Percentiles rank a stretch among this genome's conserved stretches.
Evolutionary conservation across 2,113 vertebrate species (phyloP).

Genomic region (Trochalopteron elliotii): DNA sequence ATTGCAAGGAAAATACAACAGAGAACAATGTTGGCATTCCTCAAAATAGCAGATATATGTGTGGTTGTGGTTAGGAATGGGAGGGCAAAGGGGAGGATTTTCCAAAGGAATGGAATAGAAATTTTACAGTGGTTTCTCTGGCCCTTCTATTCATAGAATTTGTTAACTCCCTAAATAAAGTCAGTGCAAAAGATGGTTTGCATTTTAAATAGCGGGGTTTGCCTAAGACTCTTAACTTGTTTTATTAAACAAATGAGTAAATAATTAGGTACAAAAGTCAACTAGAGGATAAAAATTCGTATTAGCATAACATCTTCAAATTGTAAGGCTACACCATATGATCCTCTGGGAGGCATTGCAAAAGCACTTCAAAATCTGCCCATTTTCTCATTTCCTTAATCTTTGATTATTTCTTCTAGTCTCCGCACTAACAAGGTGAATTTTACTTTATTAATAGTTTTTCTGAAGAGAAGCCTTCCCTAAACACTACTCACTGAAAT

Average conservation of each 20-base stretch:
- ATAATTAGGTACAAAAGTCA: not conserved
- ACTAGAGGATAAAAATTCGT: not conserved
- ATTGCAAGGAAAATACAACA: not conserved
- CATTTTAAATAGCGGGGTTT: not conserved
- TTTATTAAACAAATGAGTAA: not conserved
- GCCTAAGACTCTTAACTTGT: not conserved
- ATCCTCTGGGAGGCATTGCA: not conserved
- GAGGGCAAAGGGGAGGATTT: slow-evolving; percentile 29
- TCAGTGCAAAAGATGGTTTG: not conserved
- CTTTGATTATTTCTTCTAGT: not conserved
- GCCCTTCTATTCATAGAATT: slow-evolving; percentile 13
- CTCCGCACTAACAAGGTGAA: not conserved
- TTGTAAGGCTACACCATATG: not conserved
- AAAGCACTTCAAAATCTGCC: not conserved
- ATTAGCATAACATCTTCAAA: not conserved
- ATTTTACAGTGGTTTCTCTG: slow-evolving; percentile 54
- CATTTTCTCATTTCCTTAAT: not conserved
- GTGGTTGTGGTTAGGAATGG: slow-evolving; percentile 20
- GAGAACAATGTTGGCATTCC: slow-evolving; percentile 59
- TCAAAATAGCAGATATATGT: slow-evolving; percentile 48
- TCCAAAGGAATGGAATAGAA: slow-evolving; percentile 45
- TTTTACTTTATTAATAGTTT: not conserved
- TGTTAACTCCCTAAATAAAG: slow-evolving; percentile 26
- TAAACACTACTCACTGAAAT: not conserved
- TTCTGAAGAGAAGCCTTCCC: not conserved